Evolutionary conservation across 2,797 vertebrate genomes (phyloP), one percentile per base, ranked within the genome.

Genomic region (Ceyx erithaca): DNA sequence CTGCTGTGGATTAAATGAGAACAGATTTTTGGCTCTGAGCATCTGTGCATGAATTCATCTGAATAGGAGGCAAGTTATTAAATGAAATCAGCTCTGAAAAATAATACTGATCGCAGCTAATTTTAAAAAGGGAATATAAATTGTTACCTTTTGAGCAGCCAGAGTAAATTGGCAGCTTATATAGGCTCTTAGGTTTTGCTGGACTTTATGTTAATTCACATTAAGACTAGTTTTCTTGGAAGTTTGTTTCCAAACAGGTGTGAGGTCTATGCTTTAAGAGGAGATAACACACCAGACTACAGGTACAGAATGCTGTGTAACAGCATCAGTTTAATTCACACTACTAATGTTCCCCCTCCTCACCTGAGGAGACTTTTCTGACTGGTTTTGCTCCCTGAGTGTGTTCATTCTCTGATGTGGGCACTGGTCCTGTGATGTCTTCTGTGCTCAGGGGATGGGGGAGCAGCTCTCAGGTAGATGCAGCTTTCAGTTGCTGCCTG

Each of bases 1-100:
- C 64, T 86, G 37, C 83, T 85, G 45, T 75, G 61, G 59, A 69
- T 73, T 94, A 93, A 95, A 94, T 31, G 58, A 28, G 88, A 93
- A 76, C 88, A 95, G 77, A 64, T 75, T 91, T 86, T 79, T 96
- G 91, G 82, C 92, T 94, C 67, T 4, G 10, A 85, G 52, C 59
- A 22, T 80, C 68, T 88, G 64, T 68, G 80, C 85, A 90, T 94
- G 89, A 92, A 95, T 95, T 90, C 88, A 12, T 25, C 85, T 80
- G 89, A 95, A 90, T 25, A 79, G 68, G 71, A 89, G 89, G 68
- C 21, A 52, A 72, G 59, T 71, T 90, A 88, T 46, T 82, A 80
- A 95, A 96, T 85, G 78, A 96, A 66, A 82, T 95, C 96, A 94
- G 71, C 72, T 87, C 76, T 69, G 75, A 85, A 68, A 89, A 87